A percentile compares a stretch with the other conserved stretches of the same genome.
phyloP scores from a whole-genome alignment of 1,140 invertebrate genomes.

The Camponotus pennsylvanicus region DNA sequence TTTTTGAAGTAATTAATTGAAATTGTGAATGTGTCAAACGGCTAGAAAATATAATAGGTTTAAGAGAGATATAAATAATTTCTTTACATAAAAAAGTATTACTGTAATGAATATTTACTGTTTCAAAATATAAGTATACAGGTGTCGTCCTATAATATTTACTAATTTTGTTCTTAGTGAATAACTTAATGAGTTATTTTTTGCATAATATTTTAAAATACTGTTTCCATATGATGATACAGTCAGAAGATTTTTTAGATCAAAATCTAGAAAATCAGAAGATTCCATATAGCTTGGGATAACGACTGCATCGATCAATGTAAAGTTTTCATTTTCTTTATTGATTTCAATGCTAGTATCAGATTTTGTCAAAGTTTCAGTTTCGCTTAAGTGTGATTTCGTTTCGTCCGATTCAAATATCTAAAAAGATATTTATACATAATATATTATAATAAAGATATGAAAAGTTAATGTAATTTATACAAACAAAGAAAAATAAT shows the following conservation, averaged over 20 bases:
- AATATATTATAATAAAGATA: too few relatives aligned
- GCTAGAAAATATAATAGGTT: too few relatives aligned
- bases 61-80: background rate
- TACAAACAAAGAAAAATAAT: background rate
- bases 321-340: background rate
- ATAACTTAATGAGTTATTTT: background rate
- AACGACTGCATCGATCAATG: background rate
- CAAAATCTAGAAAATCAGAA: background rate
- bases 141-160: background rate
- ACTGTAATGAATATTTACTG: background rate
- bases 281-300: background rate
- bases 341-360: background rate
- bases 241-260: background rate
- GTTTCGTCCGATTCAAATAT: too few relatives aligned
- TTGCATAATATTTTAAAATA: too few relatives aligned
- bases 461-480: too few relatives aligned
- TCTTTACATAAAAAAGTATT: background rate
- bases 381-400: background rate
- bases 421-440: too few relatives aligned
- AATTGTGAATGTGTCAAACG: background rate
- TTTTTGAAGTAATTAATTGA: background rate
- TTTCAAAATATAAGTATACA: slow-evolving; percentile 8
- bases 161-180: background rate
- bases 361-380: background rate
- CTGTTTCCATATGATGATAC: background rate